Evolutionary conservation across 2,888 invertebrate genomes (phyloP), one percentile per base, ranked within the genome.

Genomic region (Drosophila multiciliata): DNA sequence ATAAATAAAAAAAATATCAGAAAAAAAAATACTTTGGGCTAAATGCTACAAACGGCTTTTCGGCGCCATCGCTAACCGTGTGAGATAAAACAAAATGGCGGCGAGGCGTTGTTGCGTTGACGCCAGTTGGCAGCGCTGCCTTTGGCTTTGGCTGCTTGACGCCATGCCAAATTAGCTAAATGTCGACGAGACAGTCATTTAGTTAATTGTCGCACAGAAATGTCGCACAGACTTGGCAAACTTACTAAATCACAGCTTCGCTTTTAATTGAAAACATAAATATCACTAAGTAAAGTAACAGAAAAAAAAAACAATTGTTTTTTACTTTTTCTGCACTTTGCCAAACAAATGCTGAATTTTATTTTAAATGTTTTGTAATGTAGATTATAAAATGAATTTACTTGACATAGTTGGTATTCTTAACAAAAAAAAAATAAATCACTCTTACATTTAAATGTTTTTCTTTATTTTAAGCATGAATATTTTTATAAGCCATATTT

Each of bases 111-210:
- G 45, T 49, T n/a, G 58, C 49, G 69, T 74, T 83, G 88, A 73
- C 81, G 81, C 76, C 83, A 72, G 66, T 77, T 63, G 49, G 68
- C 75, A 73, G 64, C 76, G 60, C 66, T 68, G 87, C 84, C 63
- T 23, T 23, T 23, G 23, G 23, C 23, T 66, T 38, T 70, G 79
- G 68, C 66, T 83, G 82, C 66, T 91, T 87, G 92, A 87, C 88
- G 90, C 91, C 90, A 88, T 80, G 91, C 91, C 91, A 92, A 91
- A 91, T 91, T 91, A 91, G 91, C 87, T 80, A 78, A 84, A 77
- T 82, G 82, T 83, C 83, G 69, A 76, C 77, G 49, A 42, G 45
- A 81, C 82, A 87, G 83, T 84, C 90, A 88, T 91, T 91, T 84
- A 82, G 89, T 91, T 91, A 91, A 91, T 91, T 91, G 91, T 76